phyloP scores from a whole-genome alignment of 2,888 invertebrate genomes.

The Trichopoda pennipes region DNA sequence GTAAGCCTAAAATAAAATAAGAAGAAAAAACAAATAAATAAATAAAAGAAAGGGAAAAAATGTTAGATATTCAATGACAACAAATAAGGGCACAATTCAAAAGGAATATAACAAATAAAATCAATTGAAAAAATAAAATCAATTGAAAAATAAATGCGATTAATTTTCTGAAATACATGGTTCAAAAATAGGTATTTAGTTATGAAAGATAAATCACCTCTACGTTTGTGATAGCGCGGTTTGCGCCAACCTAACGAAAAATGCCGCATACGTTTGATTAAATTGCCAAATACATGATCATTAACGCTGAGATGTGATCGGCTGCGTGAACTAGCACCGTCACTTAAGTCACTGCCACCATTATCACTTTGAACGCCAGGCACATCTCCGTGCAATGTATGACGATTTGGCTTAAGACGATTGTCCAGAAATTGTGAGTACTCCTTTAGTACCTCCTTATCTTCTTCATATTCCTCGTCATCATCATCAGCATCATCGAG shows the following conservation, averaged over 20 bases:
- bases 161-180: constrained; percentile 50
- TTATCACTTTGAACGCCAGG: constrained; percentile 73
- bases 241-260: constrained; percentile 80
- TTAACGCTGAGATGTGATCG: constrained; percentile 74
- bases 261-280: constrained; percentile 79
- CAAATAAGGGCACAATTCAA: constrained; percentile 10
- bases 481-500: constrained; percentile 65
- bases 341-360: constrained; percentile 77
- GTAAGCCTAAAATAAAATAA: too few species aligned
- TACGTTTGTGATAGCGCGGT: constrained; percentile 79
- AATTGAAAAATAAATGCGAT: constrained; percentile 52
- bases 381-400: constrained; percentile 31
- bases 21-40: neutral
- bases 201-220: constrained; percentile 78
- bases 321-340: constrained; percentile 75
- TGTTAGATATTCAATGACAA: constrained; percentile 9
- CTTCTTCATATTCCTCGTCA: constrained; percentile 60
- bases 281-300: constrained; percentile 78
- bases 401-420: constrained; percentile 69
- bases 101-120: constrained; percentile 14
- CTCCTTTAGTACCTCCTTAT: constrained; percentile 52
- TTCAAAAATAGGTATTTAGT: constrained; percentile 28
- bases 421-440: constrained; percentile 73
- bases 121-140: constrained; percentile 9
- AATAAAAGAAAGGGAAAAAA: neutral